These are phyloP conservation scores for Tapera naevia DNA, from an alignment of 2,797 vertebrate genomes.

Conservation along the genomic window DNA sequence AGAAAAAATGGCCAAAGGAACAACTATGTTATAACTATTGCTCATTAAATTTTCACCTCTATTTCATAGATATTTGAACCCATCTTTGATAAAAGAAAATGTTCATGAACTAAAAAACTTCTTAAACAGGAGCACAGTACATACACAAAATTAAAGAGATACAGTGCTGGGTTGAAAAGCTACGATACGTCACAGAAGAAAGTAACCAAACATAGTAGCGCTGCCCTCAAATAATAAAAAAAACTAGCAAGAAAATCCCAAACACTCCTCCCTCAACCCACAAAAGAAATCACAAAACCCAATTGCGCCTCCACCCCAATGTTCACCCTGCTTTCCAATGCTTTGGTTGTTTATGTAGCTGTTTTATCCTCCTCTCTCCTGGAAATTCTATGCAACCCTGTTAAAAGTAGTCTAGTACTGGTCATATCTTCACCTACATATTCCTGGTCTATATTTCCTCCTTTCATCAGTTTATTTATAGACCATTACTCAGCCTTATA, in stretches of 20 bases:
- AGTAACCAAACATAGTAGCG: background rate
- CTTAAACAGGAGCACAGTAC: background rate
- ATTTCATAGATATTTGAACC: background rate
- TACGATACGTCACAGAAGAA: rapidly evolving
- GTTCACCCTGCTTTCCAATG: background rate
- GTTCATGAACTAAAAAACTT: background rate
- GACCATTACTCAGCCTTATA: background rate
- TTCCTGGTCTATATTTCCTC: background rate
- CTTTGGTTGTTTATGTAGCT: background rate
- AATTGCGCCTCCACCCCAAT: background rate
- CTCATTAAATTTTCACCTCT: background rate
- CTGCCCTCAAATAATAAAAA: background rate
- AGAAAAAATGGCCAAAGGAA: background rate
- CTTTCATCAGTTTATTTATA: background rate
- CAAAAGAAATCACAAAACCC: rapidly evolving
- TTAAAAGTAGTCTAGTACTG: background rate
- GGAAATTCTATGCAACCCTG: background rate
- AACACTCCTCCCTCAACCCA: background rate
- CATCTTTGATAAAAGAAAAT: background rate
- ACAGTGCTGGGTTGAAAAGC: background rate
- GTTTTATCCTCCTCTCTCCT: background rate
- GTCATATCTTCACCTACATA: background rate
- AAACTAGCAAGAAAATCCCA: background rate
- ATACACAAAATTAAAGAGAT: background rate
- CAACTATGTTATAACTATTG: background rate